Evolutionary conservation across 2,797 vertebrate species (phyloP), one percentile per base, ranked within the genome.

Genomic region (Helostoma temminkii): DNA sequence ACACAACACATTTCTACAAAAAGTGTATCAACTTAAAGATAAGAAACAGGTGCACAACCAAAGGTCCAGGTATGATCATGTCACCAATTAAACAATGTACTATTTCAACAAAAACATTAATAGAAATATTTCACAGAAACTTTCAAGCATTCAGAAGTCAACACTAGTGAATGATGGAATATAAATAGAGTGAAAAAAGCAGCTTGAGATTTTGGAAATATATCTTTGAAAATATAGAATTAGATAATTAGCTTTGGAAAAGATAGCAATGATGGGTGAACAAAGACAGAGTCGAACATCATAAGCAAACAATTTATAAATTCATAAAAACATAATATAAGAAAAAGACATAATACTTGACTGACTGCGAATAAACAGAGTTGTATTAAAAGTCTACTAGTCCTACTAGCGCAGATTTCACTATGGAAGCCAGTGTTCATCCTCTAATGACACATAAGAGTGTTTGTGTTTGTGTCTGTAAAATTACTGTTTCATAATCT

Each of bases 401-500:
- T 37, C 53, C 28, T 18, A 66, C 47, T 30, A 47, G 41, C 22
- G 41, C n/a, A 68, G 71, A 65, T 82, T 67, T 74, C 56, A 71
- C 42, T 54, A 61, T 36, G 39, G 41, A 59, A 58, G 63, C 58
- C 26, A 45, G 48, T 65, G 74, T 85, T 75, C 55, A 76, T 82
- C 58, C 66, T 55, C 24, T 83, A 78, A 84, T 86, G 81, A 80
- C 74, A 78, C 47, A 24, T 56, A 65, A 26, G 37, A 50, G 66
- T 59, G 26, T 75, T 53, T 66, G 24, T 73, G 78, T 76, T 32
- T 81, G 67, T 74, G 71, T 77, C 66, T 69, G 58, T 76, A 82
- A 80, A 88, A 89, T 82, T 74, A 63, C 70, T 56, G 71, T 53
- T 84, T 73, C 49, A 61, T 89, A 91, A 93, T 89, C 87, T 86